These are phyloP conservation scores for Notothenia coriiceps DNA, from an alignment of 2,113 vertebrate genomes.

Conservation along the genomic window DNA sequence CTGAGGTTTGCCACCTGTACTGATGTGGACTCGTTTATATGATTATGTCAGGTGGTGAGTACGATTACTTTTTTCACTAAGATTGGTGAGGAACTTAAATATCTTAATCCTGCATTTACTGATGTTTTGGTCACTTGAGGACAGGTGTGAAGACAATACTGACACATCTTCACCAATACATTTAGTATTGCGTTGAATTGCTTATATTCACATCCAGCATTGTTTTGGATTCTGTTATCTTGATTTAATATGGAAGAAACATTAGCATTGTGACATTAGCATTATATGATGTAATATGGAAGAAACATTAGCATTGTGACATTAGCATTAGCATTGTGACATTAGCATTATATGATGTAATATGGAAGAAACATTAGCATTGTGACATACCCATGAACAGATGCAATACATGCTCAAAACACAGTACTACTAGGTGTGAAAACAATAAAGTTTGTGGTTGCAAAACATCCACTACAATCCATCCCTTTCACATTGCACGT, in stretches of 20 bases:
- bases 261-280: not conserved
- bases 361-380: too few species aligned
- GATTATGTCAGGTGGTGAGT: conserved; percentile 3
- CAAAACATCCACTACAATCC: not conserved
- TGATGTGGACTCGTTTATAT: conserved; percentile 32
- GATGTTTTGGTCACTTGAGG: not conserved
- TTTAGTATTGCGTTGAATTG: too few species aligned
- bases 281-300: too few species aligned
- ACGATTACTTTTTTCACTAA: not conserved
- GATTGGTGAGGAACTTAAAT: too few species aligned
- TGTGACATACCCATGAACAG: too few species aligned
- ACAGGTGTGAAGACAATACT: not conserved
- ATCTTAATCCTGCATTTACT: not conserved
- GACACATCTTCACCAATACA: not conserved
- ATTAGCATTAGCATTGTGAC: too few species aligned
- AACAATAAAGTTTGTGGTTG: not conserved
- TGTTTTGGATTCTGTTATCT: too few species aligned
- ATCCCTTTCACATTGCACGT: not conserved
- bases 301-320: too few species aligned
- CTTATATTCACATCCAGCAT: not conserved
- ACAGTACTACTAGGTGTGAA: too few species aligned
- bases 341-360: too few species aligned
- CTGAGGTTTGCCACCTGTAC: conserved; percentile 56
- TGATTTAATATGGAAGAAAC: not conserved
- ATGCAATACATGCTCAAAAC: too few species aligned